phyloP scores from a whole-genome alignment of 2,888 invertebrate species.

The Xylophagus ater region DNA sequence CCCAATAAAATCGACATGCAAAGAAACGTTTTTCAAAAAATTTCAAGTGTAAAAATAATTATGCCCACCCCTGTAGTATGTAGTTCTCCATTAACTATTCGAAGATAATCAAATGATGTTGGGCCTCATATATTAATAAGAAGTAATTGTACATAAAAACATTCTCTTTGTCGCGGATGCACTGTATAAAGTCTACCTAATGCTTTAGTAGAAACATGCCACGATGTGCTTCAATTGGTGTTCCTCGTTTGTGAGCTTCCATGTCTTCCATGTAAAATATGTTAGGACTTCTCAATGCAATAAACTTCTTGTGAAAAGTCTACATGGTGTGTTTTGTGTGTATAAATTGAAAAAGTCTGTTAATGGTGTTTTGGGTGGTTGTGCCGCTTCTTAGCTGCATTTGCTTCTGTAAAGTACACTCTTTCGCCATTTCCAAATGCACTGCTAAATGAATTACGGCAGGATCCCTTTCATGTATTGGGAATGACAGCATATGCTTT shows the following conservation, averaged over 20 bases:
- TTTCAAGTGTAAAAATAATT: no score
- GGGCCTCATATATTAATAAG: no score
- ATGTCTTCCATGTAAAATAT: constrained; percentile 26
- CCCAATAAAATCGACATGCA: no score
- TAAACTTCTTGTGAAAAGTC: constrained; percentile 23
- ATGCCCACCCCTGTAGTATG: no score
- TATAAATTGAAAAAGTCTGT: constrained; percentile 7
- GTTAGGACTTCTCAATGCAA: constrained; percentile 25
- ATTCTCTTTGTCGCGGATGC: constrained; percentile 25
- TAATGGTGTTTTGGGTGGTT: constrained; percentile 6
- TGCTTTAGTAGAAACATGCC: constrained; percentile 25
- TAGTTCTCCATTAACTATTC: no score
- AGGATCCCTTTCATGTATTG: no score
- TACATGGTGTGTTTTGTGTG: constrained; percentile 15
- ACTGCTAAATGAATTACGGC: constrained; percentile 3
- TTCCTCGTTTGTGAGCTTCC: constrained; percentile 22
- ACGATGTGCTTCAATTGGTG: constrained; percentile 18
- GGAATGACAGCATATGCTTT: constrained; percentile 6
- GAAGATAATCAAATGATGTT: no score
- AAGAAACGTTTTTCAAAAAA: no score
- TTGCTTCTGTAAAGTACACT: constrained; percentile 12
- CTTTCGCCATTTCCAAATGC: no score
- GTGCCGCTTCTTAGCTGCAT: constrained; percentile 5
- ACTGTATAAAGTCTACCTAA: no score
- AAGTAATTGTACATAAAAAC: constrained; percentile 17